These are phyloP conservation scores for Thymelicus lineola DNA, from an alignment of 2,888 invertebrate genomes.

Conservation along the genomic window DNA sequence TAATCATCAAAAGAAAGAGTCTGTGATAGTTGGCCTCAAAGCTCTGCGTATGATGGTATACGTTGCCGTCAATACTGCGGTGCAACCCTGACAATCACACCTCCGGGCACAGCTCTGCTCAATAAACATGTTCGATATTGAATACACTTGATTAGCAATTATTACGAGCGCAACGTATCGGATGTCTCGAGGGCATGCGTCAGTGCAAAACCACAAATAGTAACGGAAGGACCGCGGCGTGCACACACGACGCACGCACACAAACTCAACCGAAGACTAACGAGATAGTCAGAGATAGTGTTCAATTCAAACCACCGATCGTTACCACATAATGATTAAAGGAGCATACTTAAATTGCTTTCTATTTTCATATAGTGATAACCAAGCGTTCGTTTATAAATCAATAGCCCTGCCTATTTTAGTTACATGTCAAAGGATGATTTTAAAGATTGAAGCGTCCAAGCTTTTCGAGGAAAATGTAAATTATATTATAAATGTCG, in stretches of 20 bases:
- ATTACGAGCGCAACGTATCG: conserved; percentile 35
- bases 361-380: no score
- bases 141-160: conserved; percentile 39
- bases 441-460: no score
- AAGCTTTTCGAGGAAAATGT: no score
- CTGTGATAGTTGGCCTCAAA: no score
- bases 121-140: conserved; percentile 39
- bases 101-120: conserved; percentile 26
- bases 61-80: no score
- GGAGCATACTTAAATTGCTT: no score
- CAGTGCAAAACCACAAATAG: conserved; percentile 10
- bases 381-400: no score
- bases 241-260: background rate
- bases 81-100: conserved; percentile 27
- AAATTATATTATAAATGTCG: no score
- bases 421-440: no score
- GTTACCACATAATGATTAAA: background rate
- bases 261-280: background rate
- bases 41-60: no score
- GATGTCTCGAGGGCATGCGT: conserved; percentile 22
- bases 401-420: no score
- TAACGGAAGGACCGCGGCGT: conserved; percentile 2
- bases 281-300: background rate
- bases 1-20: no score
- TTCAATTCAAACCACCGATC: background rate